phyloP scores from a whole-genome alignment of 2,888 invertebrate species.

The Drosophila tripunctata region DNA sequence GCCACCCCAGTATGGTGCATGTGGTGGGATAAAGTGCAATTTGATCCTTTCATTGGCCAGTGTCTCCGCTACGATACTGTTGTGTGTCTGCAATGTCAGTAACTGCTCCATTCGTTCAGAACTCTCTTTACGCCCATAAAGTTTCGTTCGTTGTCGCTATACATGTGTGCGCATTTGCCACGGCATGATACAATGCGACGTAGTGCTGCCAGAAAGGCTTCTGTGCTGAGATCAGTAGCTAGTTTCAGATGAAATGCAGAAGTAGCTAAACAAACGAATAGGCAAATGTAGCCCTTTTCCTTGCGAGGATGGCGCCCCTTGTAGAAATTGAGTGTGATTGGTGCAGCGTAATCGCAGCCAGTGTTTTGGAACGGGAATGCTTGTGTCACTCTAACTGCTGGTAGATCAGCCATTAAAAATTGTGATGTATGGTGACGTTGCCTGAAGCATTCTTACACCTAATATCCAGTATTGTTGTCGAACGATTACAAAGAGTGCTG shows the following conservation, averaged over 20 bases:
- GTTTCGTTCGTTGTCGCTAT: background rate
- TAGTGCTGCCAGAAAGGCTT: too few species aligned
- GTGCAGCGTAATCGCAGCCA: too few species aligned
- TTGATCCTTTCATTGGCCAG: too few species aligned
- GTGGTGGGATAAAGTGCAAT: too few species aligned
- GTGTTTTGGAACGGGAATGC: background rate
- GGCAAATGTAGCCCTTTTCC: background rate
- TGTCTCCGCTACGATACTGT: too few species aligned
- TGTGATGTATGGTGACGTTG: background rate
- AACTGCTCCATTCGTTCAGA: too few species aligned
- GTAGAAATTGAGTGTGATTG: too few species aligned
- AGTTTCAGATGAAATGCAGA: background rate
- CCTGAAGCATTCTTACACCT: background rate
- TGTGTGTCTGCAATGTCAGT: too few species aligned
- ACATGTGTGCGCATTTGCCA: too few species aligned
- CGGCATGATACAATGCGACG: too few species aligned
- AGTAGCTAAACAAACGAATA: background rate
- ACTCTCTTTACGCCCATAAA: background rate
- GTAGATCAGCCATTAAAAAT: background rate
- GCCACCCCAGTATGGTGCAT: too few species aligned
- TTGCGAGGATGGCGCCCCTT: background rate
- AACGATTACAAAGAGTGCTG: background rate
- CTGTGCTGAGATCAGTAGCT: background rate
- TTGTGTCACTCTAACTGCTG: background rate
- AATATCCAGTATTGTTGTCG: background rate